Evolutionary conservation across 2,113 vertebrate species (phyloP).

Genomic region (Mirza zaza): DNA sequence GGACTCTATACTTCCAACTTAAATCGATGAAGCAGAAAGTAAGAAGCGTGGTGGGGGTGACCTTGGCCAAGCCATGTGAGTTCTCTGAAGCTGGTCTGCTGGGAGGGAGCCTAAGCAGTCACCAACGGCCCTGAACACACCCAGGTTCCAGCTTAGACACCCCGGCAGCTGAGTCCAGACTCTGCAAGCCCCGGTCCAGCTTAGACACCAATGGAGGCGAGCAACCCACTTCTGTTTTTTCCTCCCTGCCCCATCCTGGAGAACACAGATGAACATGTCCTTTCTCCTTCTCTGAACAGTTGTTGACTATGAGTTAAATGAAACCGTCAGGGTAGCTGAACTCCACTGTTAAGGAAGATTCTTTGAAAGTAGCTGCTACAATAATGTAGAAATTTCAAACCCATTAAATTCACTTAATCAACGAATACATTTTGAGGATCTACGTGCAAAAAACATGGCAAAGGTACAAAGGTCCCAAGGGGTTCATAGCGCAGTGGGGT

Average conservation of each 20-base stretch:
- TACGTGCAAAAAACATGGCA: not conserved
- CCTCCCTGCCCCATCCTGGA: not conserved
- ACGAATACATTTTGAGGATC: not conserved
- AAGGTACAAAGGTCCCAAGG: not conserved
- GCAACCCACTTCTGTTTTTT: not conserved
- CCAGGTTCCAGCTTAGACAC: not conserved
- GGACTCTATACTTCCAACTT: not conserved
- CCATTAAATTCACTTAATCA: not conserved
- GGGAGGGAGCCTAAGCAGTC: not conserved
- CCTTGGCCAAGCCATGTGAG: not conserved
- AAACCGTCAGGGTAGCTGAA: not conserved
- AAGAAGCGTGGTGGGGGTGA: not conserved
- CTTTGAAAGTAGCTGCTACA: not conserved
- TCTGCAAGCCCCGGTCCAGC: not conserved
- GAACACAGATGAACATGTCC: not conserved
- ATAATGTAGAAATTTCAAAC: not conserved
- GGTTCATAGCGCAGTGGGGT: not conserved
- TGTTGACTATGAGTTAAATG: not conserved
- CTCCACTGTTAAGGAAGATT: not conserved
- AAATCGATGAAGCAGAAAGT: not conserved
- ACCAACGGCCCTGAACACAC: not conserved
- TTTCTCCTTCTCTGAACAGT: not conserved
- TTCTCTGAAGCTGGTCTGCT: not conserved
- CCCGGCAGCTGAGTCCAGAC: not conserved
- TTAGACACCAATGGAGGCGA: rapidly evolving